phyloP scores from a whole-genome alignment of 2,888 invertebrate species.

The Cephalotes varians region DNA sequence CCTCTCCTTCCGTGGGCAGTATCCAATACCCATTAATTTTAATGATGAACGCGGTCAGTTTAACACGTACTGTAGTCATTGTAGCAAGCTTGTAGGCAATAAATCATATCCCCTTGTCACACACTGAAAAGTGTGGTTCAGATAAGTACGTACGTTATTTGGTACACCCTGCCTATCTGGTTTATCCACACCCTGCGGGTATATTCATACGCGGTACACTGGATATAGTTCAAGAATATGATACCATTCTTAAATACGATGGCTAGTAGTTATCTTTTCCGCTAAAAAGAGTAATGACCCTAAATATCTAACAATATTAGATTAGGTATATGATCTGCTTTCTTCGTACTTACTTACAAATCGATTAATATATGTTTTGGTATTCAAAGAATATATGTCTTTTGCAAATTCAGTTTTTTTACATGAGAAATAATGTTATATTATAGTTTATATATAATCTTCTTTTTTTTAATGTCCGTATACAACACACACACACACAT shows the following conservation, averaged over 20 bases:
- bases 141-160: constrained; percentile 74
- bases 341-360: not conserved
- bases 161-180: constrained; percentile 62
- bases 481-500: too few relatives aligned
- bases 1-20: constrained; percentile 62
- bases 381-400: not conserved
- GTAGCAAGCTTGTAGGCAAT: constrained; percentile 71
- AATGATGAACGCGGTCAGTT: constrained; percentile 81
- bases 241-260: constrained; percentile 67
- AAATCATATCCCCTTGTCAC: constrained; percentile 75
- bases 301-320: constrained; percentile 24
- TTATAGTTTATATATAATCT: not conserved
- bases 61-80: constrained; percentile 78
- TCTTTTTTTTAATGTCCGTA: too few relatives aligned
- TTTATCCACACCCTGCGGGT: constrained; percentile 44
- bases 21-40: constrained; percentile 83
- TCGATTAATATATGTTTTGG: not conserved
- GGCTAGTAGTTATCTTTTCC: constrained; percentile 49
- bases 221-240: constrained; percentile 59
- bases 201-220: constrained; percentile 41
- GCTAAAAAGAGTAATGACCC: constrained; percentile 46
- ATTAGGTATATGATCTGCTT: constrained; percentile 7
- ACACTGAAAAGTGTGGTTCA: constrained; percentile 73
- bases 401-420: not conserved
- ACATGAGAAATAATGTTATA: not conserved